Evolutionary conservation across 2,113 vertebrate genomes (phyloP), one percentile per base, ranked within the genome.

Genomic region (Pongo pygmaeus): DNA sequence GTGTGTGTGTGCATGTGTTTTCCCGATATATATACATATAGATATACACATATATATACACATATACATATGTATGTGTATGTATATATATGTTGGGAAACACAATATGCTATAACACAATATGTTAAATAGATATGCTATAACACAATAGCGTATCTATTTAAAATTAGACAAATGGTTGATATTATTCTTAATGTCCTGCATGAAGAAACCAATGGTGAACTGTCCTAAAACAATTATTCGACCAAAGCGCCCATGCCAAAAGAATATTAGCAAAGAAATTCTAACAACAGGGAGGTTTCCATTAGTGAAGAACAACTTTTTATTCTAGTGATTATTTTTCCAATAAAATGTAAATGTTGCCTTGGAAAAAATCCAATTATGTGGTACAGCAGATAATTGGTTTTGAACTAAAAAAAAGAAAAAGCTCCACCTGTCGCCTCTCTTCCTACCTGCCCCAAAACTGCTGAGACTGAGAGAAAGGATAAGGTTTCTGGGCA

Each of bases 311-410:
- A 97, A 81, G 23, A 50, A 74, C 69, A 94, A 89, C 14, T 86
- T 91, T 95, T 97, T 94, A 96, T 87, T 83, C 22, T 67, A 93
- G 55, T 4, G 6, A 91, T 17, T 89, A 20, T 57, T 46, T 96
- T 94, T 50, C 59, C 72, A 96, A 89, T 90, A 93, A 96, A 95
- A 91, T 80, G 46, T 84, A 96, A 93, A 96, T 52, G 69, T 84
- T 79, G 18, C 50, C 89, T 97, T 96, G 57, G 84, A 78, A 90
- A n/a, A 27, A 92, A 75, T 91, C 77, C 75, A 92, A 92, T 95
- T 95, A 87, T 87, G 22, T 92, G 38, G 46, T n/a, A 12, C 20
- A 92, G 67, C n/a, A 80, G 91, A 32, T 84, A 91, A n/a, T 27
- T 89, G 27, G 27, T 64, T 64, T 64, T 64, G 61, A 93, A 94